Conservation (phyloP, 2,797 vertebrate species). For the Sebastolobus altivelis region DNA sequence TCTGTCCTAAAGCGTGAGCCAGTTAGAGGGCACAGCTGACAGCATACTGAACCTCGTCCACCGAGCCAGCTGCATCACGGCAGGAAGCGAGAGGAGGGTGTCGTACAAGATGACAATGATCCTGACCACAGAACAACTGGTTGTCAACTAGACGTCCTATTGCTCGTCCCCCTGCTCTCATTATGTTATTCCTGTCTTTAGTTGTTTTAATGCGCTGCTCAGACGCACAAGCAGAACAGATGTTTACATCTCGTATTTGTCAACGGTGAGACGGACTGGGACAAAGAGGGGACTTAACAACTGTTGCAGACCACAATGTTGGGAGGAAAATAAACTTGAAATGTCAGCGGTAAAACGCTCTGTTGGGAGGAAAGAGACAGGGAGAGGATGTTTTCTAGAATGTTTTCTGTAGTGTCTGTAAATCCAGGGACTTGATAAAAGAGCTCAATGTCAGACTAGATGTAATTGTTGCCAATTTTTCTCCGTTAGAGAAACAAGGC, state of each 20-base stretch:
- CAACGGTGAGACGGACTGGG: neutral
- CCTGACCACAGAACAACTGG: conserved; percentile 47
- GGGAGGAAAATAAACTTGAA: conserved; percentile 25
- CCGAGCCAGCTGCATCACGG: conserved; percentile 57
- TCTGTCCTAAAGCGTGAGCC: conserved; percentile 11
- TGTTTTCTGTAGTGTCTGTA: conserved; percentile 31
- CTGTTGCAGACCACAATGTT: neutral
- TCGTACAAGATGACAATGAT: conserved; percentile 48
- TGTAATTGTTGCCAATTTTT: conserved; percentile 67
- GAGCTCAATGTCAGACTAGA: conserved; percentile 31
- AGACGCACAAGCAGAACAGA: conserved; percentile 20
- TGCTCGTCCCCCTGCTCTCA: conserved; percentile 34
- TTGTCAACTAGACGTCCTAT: conserved; percentile 54
- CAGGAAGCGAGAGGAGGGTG: conserved; percentile 40
- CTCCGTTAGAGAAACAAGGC: conserved; percentile 52
- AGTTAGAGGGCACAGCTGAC: conserved; percentile 47
- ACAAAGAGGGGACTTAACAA: conserved; percentile 10
- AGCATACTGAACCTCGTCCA: conserved; percentile 36
- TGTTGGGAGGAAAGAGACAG: neutral
- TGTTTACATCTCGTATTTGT: conserved; percentile 26
- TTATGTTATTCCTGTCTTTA: conserved; percentile 23
- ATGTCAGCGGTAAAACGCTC: conserved; percentile 22
- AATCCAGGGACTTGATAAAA: conserved; percentile 55
- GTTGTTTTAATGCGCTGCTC: conserved; percentile 13
- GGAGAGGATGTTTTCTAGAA: conserved; percentile 23